A percentile compares a stretch with the other conserved stretches of the same genome.
These are phyloP conservation scores for Echinops telfairi DNA, from an alignment of 2,113 vertebrate species.

Conservation along the genomic window DNA sequence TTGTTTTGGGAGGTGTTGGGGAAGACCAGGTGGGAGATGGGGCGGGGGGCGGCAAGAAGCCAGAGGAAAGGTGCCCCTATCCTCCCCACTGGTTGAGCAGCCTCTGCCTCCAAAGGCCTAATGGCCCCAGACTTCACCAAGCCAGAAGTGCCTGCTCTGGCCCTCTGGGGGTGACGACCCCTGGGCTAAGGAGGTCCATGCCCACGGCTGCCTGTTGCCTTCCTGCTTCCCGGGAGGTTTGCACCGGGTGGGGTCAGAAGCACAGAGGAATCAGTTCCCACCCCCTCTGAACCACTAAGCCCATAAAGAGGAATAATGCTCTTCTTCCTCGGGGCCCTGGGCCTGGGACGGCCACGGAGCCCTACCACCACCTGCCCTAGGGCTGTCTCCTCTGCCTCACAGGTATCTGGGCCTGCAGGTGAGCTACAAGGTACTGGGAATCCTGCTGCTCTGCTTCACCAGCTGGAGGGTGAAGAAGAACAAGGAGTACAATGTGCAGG, in stretches of 20 bases:
- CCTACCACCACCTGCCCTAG: rapidly evolving
- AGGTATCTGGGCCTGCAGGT: constrained; percentile 96
- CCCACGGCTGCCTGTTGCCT: not conserved
- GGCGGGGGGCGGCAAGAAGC: too few species aligned
- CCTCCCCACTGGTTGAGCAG: not conserved
- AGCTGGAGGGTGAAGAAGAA: constrained; percentile 93
- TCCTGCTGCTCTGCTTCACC: constrained; percentile 89
- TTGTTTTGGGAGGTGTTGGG: rapidly evolving
- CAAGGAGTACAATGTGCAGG: constrained; percentile 94
- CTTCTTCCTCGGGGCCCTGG: not conserved
- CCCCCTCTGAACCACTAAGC: too few species aligned
- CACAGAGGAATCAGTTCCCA: not conserved
- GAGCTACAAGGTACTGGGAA: constrained; percentile 92
- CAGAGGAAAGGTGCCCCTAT: not conserved
- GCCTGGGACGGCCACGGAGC: not conserved
- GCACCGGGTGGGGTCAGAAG: not conserved
- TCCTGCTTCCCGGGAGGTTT: not conserved
- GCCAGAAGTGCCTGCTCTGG: not conserved
- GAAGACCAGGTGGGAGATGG: not conserved
- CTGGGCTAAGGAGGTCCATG: not conserved
- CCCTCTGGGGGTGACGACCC: not conserved
- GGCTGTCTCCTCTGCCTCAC: constrained; percentile 57
- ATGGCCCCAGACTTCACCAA: not conserved
- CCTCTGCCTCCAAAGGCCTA: not conserved
- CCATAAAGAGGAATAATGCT: rapidly evolving